Base-by-base conservation (phyloP, 2,888 invertebrate genomes). In the Philopedon plagiatum region DNA sequence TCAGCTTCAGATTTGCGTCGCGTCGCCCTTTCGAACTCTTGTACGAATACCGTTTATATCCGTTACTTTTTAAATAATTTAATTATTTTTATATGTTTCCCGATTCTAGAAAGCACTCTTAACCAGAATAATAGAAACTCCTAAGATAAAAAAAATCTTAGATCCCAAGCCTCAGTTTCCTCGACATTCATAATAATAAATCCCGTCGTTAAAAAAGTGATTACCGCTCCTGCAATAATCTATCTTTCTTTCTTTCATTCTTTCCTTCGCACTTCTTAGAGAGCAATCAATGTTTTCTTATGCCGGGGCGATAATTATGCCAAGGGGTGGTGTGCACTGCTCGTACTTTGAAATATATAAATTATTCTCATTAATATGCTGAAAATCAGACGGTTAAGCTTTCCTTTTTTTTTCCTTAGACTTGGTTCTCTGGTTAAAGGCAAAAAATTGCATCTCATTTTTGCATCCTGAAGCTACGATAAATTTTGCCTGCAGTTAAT, bases 231-330 rank as follows among this genome's bases (percentile, higher is more conserved):
- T 41, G 32, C 23, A 60, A 26, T 54, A 54, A 54, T 69, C 51
- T 26, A 29, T 68, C 57, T 54, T 54, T 44, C 57, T 66, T 63
- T 72, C 56, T 68, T 68, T 68, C 57, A 63, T 64, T 68, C 56
- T 63, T 69, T 61, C 68, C 63, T 51, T 62, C 58, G 49, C 58
- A 64, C 72, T 67, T 67, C 72, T 72, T 67, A 34, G 67, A 37
- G 62, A 73, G 65, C 73, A 73, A 73, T 73, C 73, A 73, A 73
- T 73, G 73, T 64, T 73, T 73, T 73, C 73, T 73, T 73, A 67
- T 64, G 61, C 44, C 69, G 64, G 63, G 56, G 67, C 65, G 69
- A 69, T 73, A 73, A 73, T 73, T 73, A 69, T 73, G 62, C 60
- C 61, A 61, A 15, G 34, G 56, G 69, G 68, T 64, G 32, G 73